These are phyloP conservation scores for Electrophaes corylata DNA, from an alignment of 2,888 invertebrate species.

Conservation along the genomic window DNA sequence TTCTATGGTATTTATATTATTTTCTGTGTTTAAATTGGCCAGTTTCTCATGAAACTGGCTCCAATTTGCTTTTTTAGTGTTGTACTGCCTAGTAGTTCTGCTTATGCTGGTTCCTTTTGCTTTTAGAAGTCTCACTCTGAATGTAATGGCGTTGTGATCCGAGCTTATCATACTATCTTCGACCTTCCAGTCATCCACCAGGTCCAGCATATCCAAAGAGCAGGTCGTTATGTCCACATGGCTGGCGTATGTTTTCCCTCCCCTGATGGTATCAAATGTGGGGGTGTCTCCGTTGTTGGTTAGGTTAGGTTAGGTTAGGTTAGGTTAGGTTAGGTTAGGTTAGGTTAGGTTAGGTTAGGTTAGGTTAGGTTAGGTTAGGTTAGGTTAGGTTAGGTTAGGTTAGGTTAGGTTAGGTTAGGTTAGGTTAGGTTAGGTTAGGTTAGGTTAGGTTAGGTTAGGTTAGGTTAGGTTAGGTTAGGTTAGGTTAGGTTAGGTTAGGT, in stretches of 20 bases:
- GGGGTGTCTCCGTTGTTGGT: too few species aligned
- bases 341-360: slow-evolving; percentile 30
- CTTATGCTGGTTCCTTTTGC: too few species aligned
- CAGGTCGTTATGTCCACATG: too few species aligned
- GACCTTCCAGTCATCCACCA: too few species aligned
- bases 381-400: slow-evolving; percentile 26
- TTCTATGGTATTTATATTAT: slow-evolving; percentile 6
- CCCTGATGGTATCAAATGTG: too few species aligned
- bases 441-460: slow-evolving; percentile 19
- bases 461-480: slow-evolving; percentile 23
- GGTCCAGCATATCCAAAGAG: too few species aligned
- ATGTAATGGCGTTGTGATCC: too few species aligned
- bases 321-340: slow-evolving; percentile 35
- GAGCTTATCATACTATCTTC: too few species aligned
- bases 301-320: slow-evolving; percentile 28
- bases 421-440: slow-evolving; percentile 28
- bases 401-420: slow-evolving; percentile 23
- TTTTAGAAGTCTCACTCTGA: too few species aligned
- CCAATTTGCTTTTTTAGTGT: too few species aligned
- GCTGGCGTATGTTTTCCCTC: too few species aligned
- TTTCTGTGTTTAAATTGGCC: neutral
- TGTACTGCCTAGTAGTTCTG: too few species aligned
- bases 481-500: slow-evolving; percentile 21
- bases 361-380: slow-evolving; percentile 28
- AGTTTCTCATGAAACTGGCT: neutral